phyloP scores from a whole-genome alignment of 1,140 invertebrate species.

The Megalonaias nervosa region DNA sequence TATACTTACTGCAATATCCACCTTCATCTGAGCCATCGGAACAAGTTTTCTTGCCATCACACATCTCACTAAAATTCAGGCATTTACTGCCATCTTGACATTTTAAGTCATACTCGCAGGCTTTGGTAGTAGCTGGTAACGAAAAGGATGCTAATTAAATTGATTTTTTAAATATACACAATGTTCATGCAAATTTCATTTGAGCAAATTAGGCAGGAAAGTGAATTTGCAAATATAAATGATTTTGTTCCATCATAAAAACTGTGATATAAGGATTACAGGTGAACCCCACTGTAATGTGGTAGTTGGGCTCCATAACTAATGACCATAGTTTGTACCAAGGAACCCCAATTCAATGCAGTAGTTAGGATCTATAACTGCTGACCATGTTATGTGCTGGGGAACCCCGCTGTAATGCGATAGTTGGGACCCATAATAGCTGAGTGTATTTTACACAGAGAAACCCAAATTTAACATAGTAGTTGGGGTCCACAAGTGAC shows the following conservation, averaged over 20 bases:
- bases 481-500: too few species aligned
- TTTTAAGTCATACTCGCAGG: neutral
- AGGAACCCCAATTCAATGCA: too few species aligned
- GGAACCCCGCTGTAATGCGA: too few species aligned
- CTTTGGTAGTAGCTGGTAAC: slow-evolving; percentile 7
- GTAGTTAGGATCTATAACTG: too few species aligned
- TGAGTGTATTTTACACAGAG: too few species aligned
- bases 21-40: slow-evolving; percentile 74
- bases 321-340: too few species aligned
- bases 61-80: slow-evolving; percentile 70
- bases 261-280: too few species aligned
- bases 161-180: neutral
- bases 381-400: too few species aligned
- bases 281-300: too few species aligned
- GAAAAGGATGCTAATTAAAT: neutral
- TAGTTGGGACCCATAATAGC: too few species aligned
- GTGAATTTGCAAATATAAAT: neutral
- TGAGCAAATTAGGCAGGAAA: neutral
- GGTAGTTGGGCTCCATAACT: too few species aligned
- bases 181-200: neutral
- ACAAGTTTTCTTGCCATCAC: slow-evolving; percentile 75
- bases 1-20: slow-evolving; percentile 87
- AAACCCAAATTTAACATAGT: too few species aligned
- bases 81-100: slow-evolving; percentile 41
- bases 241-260: neutral